These are phyloP conservation scores for Falco rusticolus DNA, from an alignment of 2,797 vertebrate species.

Conservation along the genomic window DNA sequence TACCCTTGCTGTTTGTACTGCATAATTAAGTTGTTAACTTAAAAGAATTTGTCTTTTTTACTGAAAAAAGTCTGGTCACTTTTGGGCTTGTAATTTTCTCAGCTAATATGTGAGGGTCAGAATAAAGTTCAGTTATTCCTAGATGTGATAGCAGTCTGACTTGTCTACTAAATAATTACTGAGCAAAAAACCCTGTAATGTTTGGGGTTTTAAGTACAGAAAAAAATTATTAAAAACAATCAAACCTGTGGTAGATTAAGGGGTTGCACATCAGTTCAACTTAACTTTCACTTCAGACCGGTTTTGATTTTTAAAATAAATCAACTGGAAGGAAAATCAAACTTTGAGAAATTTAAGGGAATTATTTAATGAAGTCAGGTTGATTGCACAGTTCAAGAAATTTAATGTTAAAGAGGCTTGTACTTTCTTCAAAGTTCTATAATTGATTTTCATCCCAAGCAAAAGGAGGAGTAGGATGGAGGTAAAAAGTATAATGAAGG, in stretches of 20 bases:
- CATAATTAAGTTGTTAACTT: slow-evolving; percentile 3
- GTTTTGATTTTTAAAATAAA: not conserved
- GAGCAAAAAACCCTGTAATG: not conserved
- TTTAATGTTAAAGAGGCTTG: not conserved
- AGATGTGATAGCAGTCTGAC: not conserved
- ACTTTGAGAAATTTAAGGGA: not conserved
- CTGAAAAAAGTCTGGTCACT: not conserved
- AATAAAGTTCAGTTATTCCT: slow-evolving; percentile 6
- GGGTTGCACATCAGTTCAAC: not conserved
- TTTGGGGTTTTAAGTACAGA: not conserved
- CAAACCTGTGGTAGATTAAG: not conserved
- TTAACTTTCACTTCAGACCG: not conserved
- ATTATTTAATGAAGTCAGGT: slow-evolving; percentile 6
- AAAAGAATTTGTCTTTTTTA: not conserved
- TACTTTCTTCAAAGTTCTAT: slow-evolving; percentile 4
- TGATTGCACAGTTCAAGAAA: not conserved
- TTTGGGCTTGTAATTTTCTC: slow-evolving; percentile 35
- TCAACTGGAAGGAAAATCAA: not conserved
- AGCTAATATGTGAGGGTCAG: slow-evolving; percentile 11
- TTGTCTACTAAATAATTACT: slow-evolving; percentile 12
- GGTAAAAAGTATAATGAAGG: not conserved
- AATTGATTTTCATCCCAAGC: not conserved
- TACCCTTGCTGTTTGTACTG: not conserved
- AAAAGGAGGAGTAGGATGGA: not conserved
- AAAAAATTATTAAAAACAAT: not conserved